These are phyloP conservation scores for Troides helena DNA, from an alignment of 2,888 invertebrate species.

Conservation along the genomic window DNA sequence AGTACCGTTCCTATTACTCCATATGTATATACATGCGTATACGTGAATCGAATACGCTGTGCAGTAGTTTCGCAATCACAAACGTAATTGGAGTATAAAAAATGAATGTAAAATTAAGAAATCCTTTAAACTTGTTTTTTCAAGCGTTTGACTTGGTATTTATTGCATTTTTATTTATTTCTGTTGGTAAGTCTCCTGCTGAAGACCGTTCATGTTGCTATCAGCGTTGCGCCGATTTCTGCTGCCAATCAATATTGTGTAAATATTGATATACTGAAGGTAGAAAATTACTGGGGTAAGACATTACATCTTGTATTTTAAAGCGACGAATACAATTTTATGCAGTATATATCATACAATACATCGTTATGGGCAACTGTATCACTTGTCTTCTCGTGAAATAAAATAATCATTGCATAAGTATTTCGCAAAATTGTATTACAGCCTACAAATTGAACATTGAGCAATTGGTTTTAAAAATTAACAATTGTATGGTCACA, in stretches of 20 bases:
- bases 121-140: conserved; percentile 23
- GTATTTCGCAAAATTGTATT: no score
- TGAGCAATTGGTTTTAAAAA: not conserved
- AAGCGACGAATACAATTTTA: no score
- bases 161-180: not conserved
- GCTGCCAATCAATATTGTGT: not conserved
- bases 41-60: conserved; percentile 24
- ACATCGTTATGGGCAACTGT: no score
- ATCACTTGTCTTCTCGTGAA: no score
- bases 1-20: conserved; percentile 26
- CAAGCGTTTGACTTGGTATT: conserved; percentile 14
- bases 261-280: not conserved
- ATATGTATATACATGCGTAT: conserved; percentile 5
- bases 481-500: not conserved
- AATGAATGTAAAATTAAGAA: conserved; percentile 24
- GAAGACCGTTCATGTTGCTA: no score
- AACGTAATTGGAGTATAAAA: conserved; percentile 34
- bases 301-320: no score
- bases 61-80: conserved; percentile 26
- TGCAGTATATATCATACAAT: no score
- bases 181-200: no score
- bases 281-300: no score
- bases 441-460: no score
- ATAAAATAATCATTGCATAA: no score
- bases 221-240: not conserved